Percentiles rank a stretch among this genome's conserved stretches.
phyloP scores from a whole-genome alignment of 2,888 invertebrate genomes.

The Lagria hirta region DNA sequence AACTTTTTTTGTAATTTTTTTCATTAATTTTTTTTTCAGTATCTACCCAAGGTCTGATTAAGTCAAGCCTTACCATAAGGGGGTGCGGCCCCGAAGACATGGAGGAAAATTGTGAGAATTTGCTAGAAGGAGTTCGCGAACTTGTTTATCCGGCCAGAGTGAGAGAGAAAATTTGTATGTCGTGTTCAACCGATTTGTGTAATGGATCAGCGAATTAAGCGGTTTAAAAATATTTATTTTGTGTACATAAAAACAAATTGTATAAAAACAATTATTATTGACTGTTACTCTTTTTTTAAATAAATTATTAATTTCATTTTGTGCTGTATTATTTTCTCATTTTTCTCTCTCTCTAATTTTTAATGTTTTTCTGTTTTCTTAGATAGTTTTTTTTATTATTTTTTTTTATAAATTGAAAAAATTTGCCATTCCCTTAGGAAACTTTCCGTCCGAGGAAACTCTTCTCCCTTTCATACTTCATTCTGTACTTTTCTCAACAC shows the following conservation, averaged over 20 bases:
- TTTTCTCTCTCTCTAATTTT: too few species aligned
- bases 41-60: constrained; percentile 21
- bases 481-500: too few species aligned
- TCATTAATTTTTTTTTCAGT: too few species aligned
- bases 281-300: too few species aligned
- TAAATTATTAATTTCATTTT: too few species aligned
- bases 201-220: constrained; percentile 17
- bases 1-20: background rate
- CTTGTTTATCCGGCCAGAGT: constrained; percentile 22
- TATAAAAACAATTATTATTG: background rate
- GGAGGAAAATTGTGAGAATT: constrained; percentile 16
- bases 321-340: too few species aligned
- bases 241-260: background rate
- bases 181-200: constrained; percentile 23
- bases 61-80: constrained; percentile 21
- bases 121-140: constrained; percentile 18
- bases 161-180: constrained; percentile 20
- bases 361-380: too few species aligned
- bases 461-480: too few species aligned
- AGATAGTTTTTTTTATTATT: too few species aligned
- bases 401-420: too few species aligned
- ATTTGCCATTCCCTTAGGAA: constrained; percentile 12
- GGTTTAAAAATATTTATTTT: too few species aligned
- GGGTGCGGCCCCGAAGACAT: constrained; percentile 17
- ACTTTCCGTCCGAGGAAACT: constrained; percentile 6